A percentile compares a stretch with the other conserved stretches of the same genome.
phyloP scores from a whole-genome alignment of 2,888 invertebrate genomes.

The Anarsia innoxiella region DNA sequence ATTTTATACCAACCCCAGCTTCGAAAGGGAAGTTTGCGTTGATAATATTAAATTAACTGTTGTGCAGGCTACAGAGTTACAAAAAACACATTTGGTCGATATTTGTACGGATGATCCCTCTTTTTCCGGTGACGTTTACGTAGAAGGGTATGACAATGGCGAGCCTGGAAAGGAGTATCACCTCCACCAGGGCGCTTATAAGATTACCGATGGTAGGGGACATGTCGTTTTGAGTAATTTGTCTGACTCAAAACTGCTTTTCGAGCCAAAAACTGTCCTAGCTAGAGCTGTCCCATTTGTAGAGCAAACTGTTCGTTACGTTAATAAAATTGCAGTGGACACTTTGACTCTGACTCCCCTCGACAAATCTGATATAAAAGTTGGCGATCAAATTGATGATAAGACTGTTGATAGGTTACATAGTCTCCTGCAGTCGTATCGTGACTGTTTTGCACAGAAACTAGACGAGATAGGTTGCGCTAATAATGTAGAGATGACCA shows the following conservation, averaged over 20 bases:
- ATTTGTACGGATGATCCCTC: neutral
- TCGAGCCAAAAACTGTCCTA: neutral
- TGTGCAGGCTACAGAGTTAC: neutral
- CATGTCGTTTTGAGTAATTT: neutral
- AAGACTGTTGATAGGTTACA: conserved; percentile 7
- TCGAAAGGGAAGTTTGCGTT: too few relatives aligned
- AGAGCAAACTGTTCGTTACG: neutral
- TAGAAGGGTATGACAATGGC: neutral
- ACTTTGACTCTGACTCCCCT: neutral
- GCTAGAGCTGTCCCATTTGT: neutral
- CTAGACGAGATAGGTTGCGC: conserved; percentile 17
- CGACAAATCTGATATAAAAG: neutral
- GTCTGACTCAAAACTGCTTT: neutral
- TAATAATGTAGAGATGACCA: conserved; percentile 14
- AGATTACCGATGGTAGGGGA: conserved; percentile 7
- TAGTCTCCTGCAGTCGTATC: conserved; percentile 4
- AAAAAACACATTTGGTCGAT: neutral
- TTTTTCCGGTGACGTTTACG: conserved; percentile 10
- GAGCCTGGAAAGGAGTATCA: conserved; percentile 9
- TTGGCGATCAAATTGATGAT: neutral
- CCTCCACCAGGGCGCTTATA: conserved; percentile 11
- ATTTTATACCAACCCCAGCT: neutral
- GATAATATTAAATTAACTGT: neutral
- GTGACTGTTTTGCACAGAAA: neutral
- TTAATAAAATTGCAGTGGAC: neutral